Evolutionary conservation across 1,140 invertebrate genomes (phyloP), one percentile per base, ranked within the genome.

Genomic region (Portunus trituberculatus): DNA sequence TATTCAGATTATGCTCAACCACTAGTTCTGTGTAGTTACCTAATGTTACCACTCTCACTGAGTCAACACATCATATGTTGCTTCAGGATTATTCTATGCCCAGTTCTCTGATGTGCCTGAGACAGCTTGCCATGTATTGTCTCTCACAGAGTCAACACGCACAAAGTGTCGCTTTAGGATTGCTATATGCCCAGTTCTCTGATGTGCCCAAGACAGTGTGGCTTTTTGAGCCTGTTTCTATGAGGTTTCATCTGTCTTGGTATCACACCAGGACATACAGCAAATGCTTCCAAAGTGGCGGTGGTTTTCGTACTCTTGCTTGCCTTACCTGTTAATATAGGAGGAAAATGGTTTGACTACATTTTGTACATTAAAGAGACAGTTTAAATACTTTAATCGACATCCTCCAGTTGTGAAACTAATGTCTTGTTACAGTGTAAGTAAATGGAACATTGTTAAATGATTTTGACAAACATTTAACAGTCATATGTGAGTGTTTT

Each of bases 151-250:
- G 84, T 92, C 84, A 89, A 88, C 67, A 95, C 94, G 94, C 94
- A 95, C 94, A 95, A 95, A 95, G 29, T 59, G 94, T 88, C 91
- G 83, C 94, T 95, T 95, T 59, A 87, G 94, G 90, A 87, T 93
- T 92, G 83, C 83, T 88, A 46, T 83, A 52, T 89, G 59, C 91
- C 48, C 52, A 93, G 83, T 86, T 32, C 32, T 88, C 16, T 46
- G 28, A 84, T 84, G 88, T 94, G 93, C 52, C 93, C 76, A 91
- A 91, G 93, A 84, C 76, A 91, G 91, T n/a, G 83, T 92, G 48
- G 46, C 48, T 59, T 29, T 29, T 87, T 87, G 31, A 87, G 88
- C 92, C 91, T 46, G 32, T 88, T 92, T 31, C 39, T 88, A 92
- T 29, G 10, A 46, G 88, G 31, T n/a, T 46, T 59, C 52, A 86